phyloP scores from a whole-genome alignment of 2,797 vertebrate genomes.

The Gallirallus australis region DNA sequence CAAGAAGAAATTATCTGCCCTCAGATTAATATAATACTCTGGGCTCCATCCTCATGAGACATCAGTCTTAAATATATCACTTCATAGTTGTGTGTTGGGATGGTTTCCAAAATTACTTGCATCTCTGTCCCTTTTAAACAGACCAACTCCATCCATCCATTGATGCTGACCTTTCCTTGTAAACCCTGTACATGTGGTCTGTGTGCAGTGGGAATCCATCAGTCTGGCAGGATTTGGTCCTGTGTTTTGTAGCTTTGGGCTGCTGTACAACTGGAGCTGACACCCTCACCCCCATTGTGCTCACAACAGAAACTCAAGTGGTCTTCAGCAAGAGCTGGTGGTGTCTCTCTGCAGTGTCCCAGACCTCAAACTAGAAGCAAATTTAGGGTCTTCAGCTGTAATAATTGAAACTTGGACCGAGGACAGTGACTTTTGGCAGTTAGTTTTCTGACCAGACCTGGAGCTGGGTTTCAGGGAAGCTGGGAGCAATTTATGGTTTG shows the following conservation, averaged over 20 bases:
- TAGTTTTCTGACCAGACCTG: background rate
- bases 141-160: background rate
- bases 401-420: background rate
- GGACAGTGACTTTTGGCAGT: background rate
- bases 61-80: background rate
- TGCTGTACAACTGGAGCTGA: background rate
- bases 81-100: background rate
- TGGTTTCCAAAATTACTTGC: background rate
- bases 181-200: background rate
- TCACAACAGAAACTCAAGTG: background rate
- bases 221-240: background rate
- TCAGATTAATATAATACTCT: background rate
- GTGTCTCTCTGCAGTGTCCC: background rate
- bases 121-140: background rate
- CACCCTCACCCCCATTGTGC: background rate
- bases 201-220: background rate
- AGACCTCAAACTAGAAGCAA: background rate
- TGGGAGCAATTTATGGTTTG: constrained; percentile 46
- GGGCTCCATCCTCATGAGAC: background rate
- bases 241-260: background rate
- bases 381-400: background rate
- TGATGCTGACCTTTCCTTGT: background rate
- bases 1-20: background rate
- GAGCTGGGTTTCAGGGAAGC: background rate
- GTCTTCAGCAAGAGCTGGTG: background rate